These are phyloP conservation scores for Andinoacara biseriatus DNA, from an alignment of 2,113 vertebrate species.

Conservation along the genomic window DNA sequence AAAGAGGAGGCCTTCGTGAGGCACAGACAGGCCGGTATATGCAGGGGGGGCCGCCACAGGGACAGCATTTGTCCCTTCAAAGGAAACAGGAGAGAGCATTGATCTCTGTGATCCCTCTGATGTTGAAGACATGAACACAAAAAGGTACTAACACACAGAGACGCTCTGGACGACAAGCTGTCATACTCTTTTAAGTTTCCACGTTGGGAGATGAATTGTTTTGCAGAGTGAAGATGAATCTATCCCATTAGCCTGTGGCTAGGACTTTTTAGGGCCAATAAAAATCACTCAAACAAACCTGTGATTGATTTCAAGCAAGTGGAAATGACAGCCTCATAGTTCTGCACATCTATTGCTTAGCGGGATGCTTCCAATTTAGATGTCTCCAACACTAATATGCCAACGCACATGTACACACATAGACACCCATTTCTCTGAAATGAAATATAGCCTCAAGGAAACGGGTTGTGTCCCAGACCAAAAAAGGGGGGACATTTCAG, in stretches of 20 bases:
- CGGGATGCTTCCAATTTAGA: not conserved
- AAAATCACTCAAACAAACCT: conserved; percentile 55
- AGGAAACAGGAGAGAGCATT: conserved; percentile 54
- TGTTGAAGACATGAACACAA: conserved; percentile 58
- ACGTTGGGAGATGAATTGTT: conserved; percentile 54
- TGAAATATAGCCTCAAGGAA: conserved; percentile 29
- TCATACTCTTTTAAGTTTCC: conserved; percentile 69
- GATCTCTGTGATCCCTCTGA: conserved; percentile 68
- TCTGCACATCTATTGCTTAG: conserved; percentile 6
- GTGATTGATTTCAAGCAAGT: conserved; percentile 62
- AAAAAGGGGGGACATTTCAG: conserved; percentile 28
- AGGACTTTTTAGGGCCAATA: conserved; percentile 64
- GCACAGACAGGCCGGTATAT: conserved; percentile 5
- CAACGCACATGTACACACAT: not conserved
- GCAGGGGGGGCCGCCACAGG: not conserved
- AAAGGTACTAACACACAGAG: conserved; percentile 59
- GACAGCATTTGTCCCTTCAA: conserved; percentile 66
- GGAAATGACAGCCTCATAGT: conserved; percentile 38
- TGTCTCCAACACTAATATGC: conserved; percentile 12
- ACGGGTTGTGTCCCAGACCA: conserved; percentile 35
- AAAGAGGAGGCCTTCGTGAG: conserved; percentile 52
- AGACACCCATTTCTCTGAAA: not conserved
- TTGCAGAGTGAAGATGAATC: conserved; percentile 56
- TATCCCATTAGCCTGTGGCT: conserved; percentile 57
- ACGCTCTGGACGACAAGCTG: conserved; percentile 65